Evolutionary conservation across 2,797 vertebrate genomes (phyloP).

Genomic region (Poeciliopsis gracilis): DNA sequence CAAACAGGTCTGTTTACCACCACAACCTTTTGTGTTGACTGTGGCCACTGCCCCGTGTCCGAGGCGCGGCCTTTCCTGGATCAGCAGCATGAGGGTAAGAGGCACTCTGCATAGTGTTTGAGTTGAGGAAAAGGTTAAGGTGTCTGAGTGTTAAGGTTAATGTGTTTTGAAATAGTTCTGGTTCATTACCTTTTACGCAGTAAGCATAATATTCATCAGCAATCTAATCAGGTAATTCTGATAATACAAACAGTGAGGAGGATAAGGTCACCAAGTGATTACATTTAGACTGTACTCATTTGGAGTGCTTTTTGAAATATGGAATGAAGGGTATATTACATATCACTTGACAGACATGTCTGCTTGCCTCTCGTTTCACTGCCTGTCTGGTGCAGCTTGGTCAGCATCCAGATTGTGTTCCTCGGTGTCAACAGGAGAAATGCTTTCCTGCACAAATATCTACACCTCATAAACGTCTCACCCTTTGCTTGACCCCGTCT

Average conservation of each 20-base stretch:
- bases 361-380: constrained; percentile 39
- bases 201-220: constrained; percentile 23
- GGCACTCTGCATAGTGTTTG: constrained; percentile 22
- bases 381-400: constrained; percentile 55
- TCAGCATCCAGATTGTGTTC: constrained; percentile 68
- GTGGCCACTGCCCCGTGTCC: constrained; percentile 63
- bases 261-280: constrained; percentile 16
- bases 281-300: constrained; percentile 9
- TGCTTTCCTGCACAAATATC: constrained; percentile 79
- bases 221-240: constrained; percentile 31
- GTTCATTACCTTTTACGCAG: constrained; percentile 41
- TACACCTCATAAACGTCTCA: constrained; percentile 83
- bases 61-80: constrained; percentile 52
- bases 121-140: constrained; percentile 35
- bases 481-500: constrained; percentile 76
- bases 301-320: constrained; percentile 12
- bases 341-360: constrained; percentile 33
- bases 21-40: constrained; percentile 74
- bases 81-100: constrained; percentile 43
- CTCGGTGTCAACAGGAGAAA: constrained; percentile 73
- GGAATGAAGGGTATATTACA: constrained; percentile 37
- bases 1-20: constrained; percentile 76
- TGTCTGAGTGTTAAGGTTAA: constrained; percentile 39
- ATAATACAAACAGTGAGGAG: constrained; percentile 19
- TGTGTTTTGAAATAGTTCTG: constrained; percentile 44